Conservation (phyloP, 2,888 invertebrate species). For the Polylopha cassiicola region DNA sequence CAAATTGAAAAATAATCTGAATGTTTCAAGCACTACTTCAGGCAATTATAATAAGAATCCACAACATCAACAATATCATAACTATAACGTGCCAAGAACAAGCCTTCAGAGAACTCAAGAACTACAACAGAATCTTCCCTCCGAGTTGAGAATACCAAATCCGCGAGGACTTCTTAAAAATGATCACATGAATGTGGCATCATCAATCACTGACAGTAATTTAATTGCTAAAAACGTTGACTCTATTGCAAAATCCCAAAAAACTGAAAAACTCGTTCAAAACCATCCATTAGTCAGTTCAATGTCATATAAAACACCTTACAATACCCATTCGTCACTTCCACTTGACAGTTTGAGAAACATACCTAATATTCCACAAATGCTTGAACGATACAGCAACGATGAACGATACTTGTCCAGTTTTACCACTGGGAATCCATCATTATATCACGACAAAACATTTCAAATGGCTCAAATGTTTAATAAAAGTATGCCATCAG, state of each 20-base stretch:
- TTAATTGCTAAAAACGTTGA: slow-evolving; percentile 50
- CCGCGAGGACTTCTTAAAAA: slow-evolving; percentile 54
- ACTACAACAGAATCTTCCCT: slow-evolving; percentile 51
- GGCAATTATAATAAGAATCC: slow-evolving; percentile 59
- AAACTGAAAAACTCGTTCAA: slow-evolving; percentile 57
- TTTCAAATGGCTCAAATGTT: slow-evolving; percentile 80
- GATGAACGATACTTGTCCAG: slow-evolving; percentile 76
- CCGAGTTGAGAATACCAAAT: slow-evolving; percentile 66
- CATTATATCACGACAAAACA: slow-evolving; percentile 77
- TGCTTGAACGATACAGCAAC: slow-evolving; percentile 76
- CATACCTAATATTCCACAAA: slow-evolving; percentile 77
- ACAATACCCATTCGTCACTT: slow-evolving; percentile 54
- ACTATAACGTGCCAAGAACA: slow-evolving; percentile 49
- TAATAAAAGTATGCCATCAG: slow-evolving; percentile 64
- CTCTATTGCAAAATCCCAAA: slow-evolving; percentile 48
- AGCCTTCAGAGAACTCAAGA: slow-evolving; percentile 52
- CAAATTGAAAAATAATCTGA: slow-evolving; percentile 51
- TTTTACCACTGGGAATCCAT: slow-evolving; percentile 58
- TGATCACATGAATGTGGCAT: slow-evolving; percentile 45
- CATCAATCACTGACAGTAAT: slow-evolving; percentile 43
- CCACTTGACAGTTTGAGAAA: slow-evolving; percentile 74
- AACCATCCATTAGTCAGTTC: slow-evolving; percentile 57
- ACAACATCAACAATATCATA: slow-evolving; percentile 57
- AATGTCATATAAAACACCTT: slow-evolving; percentile 63
- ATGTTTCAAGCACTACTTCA: slow-evolving; percentile 37